Evolutionary conservation across 2,797 vertebrate genomes (phyloP).

Genomic region (Novumbra hubbsi): DNA sequence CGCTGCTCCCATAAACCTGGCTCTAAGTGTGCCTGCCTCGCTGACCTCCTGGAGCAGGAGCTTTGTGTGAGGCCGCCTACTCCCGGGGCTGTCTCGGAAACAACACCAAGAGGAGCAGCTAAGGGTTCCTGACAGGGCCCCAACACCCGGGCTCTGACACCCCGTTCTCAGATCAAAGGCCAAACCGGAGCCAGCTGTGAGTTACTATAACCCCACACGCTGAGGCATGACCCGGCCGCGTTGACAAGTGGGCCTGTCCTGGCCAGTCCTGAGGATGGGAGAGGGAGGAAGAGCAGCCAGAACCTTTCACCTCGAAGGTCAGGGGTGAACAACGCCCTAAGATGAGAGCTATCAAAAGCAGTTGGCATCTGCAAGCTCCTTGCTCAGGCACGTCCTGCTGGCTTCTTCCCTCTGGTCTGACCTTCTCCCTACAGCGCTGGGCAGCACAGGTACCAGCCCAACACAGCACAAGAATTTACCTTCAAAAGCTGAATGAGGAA

Average conservation of each 20-base stretch:
- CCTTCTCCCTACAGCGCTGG: conserved; percentile 23
- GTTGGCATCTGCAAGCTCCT: conserved; percentile 64
- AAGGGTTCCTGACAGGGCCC: conserved; percentile 26
- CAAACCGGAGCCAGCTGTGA: conserved; percentile 41
- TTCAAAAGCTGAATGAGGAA: conserved; percentile 18
- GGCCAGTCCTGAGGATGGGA: conserved; percentile 17
- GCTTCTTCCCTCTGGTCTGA: background rate
- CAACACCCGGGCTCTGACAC: conserved; percentile 21
- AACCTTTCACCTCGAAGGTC: conserved; percentile 66
- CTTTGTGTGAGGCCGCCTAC: background rate
- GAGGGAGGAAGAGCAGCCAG: conserved; percentile 25
- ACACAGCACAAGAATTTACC: conserved; percentile 28
- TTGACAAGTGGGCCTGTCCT: conserved; percentile 31
- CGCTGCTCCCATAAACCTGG: conserved; percentile 28
- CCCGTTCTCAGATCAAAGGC: conserved; percentile 43
- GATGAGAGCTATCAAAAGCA: conserved; percentile 70
- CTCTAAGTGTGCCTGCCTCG: background rate
- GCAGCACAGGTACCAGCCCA: conserved; percentile 25
- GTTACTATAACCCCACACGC: conserved; percentile 39
- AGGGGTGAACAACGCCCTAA: conserved; percentile 61
- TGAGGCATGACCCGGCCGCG: conserved; percentile 18
- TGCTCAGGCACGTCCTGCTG: conserved; percentile 61
- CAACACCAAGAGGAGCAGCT: conserved; percentile 11
- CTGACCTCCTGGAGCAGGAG: background rate
- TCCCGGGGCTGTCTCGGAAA: background rate